Evolutionary conservation across 2,113 vertebrate species (phyloP).

Genomic region (Cranoglanis bouderius): DNA sequence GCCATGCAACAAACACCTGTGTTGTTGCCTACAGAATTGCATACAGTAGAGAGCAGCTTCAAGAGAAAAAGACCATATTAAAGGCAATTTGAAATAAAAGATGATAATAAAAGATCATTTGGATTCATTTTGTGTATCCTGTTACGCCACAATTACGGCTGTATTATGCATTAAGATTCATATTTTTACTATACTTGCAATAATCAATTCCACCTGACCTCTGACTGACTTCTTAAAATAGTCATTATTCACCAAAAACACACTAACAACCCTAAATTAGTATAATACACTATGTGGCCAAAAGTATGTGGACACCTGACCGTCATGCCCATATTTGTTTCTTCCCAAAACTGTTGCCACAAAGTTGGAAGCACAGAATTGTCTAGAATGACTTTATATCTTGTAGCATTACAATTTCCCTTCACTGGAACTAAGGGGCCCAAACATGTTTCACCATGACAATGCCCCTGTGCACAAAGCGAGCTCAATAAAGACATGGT

Average conservation of each 20-base stretch:
- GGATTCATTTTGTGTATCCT: background rate
- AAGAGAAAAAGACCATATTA: background rate
- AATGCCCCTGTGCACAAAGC: background rate
- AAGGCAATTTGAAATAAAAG: background rate
- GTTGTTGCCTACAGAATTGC: background rate
- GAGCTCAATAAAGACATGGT: background rate
- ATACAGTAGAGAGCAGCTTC: background rate
- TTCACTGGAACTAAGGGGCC: background rate
- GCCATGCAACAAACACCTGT: background rate
- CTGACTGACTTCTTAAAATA: background rate
- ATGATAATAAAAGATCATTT: too few species aligned
- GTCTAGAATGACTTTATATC: background rate
- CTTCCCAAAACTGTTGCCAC: background rate
- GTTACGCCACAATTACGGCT: background rate
- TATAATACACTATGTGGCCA: background rate
- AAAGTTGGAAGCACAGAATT: background rate
- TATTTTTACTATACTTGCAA: slow-evolving; percentile 19
- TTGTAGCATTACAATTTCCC: background rate
- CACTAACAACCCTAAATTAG: background rate
- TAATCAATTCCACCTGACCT: slow-evolving; percentile 22
- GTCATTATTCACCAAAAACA: slow-evolving; percentile 28
- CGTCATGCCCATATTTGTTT: background rate
- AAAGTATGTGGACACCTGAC: background rate
- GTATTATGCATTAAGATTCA: background rate
- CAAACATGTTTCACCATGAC: background rate